Base-by-base conservation (phyloP, 64 coral and sea anemone genomes). In the Montipora capricornis region DNA sequence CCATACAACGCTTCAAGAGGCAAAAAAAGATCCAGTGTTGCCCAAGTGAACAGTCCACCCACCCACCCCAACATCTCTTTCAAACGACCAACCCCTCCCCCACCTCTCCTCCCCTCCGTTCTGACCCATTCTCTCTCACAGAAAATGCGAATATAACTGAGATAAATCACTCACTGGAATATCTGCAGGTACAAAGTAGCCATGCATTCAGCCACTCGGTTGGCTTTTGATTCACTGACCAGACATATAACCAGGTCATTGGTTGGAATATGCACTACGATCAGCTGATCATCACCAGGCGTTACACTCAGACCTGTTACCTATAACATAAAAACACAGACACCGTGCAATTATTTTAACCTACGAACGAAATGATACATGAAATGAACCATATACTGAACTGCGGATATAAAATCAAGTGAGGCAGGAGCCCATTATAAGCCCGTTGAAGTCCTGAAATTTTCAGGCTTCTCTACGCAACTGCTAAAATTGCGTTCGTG, bases 161-260 rank as follows among this genome's bases (percentile, higher is more conserved):
- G 4, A 14, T 78, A 13, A 46, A 10, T 8, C 20, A 92, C 94
- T 82, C 74, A 95, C 94, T 92, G 75, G n/a, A 70, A 80, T 19
- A 92, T 73, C 51, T 91, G 77, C 5, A 88, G 83, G 68, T 92
- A 95, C 7, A 91, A 11, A 52, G 73, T 80, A 7, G 83, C 94
- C 94, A 92, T 88, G 7, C 87, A 49, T 71, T 95, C 94, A 45
- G 88, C 45, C 12, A 95, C 94, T 20, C 94, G 77, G 59, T 95
- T 91, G 22, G 76, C 94, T 47, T 92, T 95, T 1, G 62, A 37
- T 14, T 87, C 45, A 84, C 75, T 92, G 83, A 88, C 78, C 44
- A 95, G 75, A 81, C 94, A 95, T 14, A 95, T 68, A 8, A 95
- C 94, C 48, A 95, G 57, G 84, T 95, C 94, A 19, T 95, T 95